These are phyloP conservation scores for Heterodera carotae DNA, from an alignment of 1,140 invertebrate genomes.

Conservation along the genomic window DNA sequence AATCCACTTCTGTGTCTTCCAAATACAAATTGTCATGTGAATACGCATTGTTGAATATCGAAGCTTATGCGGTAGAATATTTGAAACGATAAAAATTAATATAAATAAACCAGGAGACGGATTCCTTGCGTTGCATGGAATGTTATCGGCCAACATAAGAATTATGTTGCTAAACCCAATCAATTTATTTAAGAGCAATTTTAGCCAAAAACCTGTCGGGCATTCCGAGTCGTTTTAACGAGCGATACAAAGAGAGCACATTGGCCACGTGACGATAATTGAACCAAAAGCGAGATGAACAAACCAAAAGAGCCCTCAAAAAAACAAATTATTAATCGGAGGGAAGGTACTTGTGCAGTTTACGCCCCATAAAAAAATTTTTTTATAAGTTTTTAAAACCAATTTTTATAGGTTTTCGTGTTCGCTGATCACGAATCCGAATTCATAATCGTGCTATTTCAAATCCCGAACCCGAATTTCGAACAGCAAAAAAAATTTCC, in stretches of 20 bases:
- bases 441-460: too few species aligned
- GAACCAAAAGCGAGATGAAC: constrained; percentile 98
- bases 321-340: too few species aligned
- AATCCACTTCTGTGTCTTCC: constrained; percentile 95
- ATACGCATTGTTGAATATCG: constrained; percentile 95
- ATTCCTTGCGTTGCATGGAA: constrained; percentile 97
- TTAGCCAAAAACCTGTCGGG: constrained; percentile 75
- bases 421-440: too few species aligned
- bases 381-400: too few species aligned
- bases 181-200: background rate
- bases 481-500: too few species aligned
- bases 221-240: constrained; percentile 93
- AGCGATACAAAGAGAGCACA: constrained; percentile 94
- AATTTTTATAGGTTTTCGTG: too few species aligned
- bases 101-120: constrained; percentile 78
- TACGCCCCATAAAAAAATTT: too few species aligned
- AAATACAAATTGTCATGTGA: constrained; percentile 96
- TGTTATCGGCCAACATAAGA: constrained; percentile 97
- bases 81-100: background rate
- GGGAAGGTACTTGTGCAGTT: too few species aligned
- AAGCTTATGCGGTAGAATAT: constrained; percentile 68
- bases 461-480: too few species aligned
- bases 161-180: constrained; percentile 76
- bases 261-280: constrained; percentile 99
- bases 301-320: constrained; percentile 89